These are phyloP conservation scores for Cryptocheilus praepositus DNA, from an alignment of 2,888 invertebrate genomes.

Conservation along the genomic window DNA sequence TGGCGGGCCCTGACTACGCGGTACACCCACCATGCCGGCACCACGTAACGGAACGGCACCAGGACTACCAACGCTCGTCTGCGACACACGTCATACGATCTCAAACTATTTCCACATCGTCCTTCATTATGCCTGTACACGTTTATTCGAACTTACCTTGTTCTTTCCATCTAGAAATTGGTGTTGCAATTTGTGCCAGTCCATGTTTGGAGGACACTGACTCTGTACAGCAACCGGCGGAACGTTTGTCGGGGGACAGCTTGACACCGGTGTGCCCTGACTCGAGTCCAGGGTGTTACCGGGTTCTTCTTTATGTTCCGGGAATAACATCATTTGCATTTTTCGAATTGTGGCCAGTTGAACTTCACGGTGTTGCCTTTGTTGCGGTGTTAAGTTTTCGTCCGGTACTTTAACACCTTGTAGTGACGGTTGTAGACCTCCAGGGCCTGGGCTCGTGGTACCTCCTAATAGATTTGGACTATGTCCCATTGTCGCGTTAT, in stretches of 20 bases:
- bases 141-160: conserved; percentile 71
- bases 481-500: conserved; percentile 70
- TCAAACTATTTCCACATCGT: background rate
- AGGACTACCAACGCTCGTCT: conserved; percentile 64
- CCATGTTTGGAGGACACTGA: conserved; percentile 78
- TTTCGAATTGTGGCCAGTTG: conserved; percentile 93
- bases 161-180: conserved; percentile 88
- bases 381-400: conserved; percentile 97
- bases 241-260: conserved; percentile 65
- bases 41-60: conserved; percentile 67
- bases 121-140: too few species aligned
- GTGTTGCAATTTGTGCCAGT: conserved; percentile 94
- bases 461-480: conserved; percentile 72
- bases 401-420: conserved; percentile 93
- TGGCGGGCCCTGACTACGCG: conserved; percentile 83
- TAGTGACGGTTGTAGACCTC: conserved; percentile 79
- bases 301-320: conserved; percentile 80
- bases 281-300: conserved; percentile 68
- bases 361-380: conserved; percentile 94
- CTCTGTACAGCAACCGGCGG: conserved; percentile 64
- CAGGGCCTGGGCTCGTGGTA: conserved; percentile 77
- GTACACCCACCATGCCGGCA: conserved; percentile 71
- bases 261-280: conserved; percentile 66
- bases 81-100: conserved; percentile 22
- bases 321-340: conserved; percentile 95